phyloP scores from a whole-genome alignment of 1,140 invertebrate genomes.

The Pogonus chalceus region DNA sequence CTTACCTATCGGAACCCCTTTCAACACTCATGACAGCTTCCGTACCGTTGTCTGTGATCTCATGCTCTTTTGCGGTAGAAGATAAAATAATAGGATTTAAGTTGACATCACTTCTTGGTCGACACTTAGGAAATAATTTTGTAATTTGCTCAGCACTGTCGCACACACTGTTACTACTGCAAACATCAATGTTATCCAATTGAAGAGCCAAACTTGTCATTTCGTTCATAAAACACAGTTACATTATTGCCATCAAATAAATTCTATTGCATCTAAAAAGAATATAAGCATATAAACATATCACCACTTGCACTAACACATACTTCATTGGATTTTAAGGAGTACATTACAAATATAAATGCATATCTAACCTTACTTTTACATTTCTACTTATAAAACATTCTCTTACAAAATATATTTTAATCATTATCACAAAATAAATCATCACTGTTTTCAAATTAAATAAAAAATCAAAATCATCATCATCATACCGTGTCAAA shows the following conservation, averaged over 20 bases:
- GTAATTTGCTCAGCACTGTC: constrained; percentile 62
- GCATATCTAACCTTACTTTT: too few species aligned
- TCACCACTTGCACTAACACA: too few species aligned
- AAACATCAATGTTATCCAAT: constrained; percentile 38
- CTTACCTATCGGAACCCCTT: constrained; percentile 37
- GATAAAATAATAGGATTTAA: constrained; percentile 41
- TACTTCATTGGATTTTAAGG: too few species aligned
- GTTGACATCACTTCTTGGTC: constrained; percentile 51
- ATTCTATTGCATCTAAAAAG: not conserved
- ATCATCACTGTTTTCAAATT: too few species aligned
- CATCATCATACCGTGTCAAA: too few species aligned
- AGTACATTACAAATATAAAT: too few species aligned
- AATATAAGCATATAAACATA: too few species aligned
- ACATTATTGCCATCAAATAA: not conserved
- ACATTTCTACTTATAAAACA: too few species aligned
- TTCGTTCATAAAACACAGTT: constrained; percentile 16
- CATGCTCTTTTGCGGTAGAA: constrained; percentile 28
- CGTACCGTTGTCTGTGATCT: constrained; percentile 31
- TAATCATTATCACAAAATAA: too few species aligned
- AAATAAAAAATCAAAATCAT: too few species aligned
- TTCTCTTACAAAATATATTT: too few species aligned
- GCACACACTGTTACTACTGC: constrained; percentile 12
- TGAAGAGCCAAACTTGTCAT: constrained; percentile 41
- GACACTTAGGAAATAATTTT: constrained; percentile 72
- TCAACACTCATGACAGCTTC: constrained; percentile 34